Base-by-base conservation (phyloP, 2,888 invertebrate species). In the Drosophila aldrichi region DNA sequence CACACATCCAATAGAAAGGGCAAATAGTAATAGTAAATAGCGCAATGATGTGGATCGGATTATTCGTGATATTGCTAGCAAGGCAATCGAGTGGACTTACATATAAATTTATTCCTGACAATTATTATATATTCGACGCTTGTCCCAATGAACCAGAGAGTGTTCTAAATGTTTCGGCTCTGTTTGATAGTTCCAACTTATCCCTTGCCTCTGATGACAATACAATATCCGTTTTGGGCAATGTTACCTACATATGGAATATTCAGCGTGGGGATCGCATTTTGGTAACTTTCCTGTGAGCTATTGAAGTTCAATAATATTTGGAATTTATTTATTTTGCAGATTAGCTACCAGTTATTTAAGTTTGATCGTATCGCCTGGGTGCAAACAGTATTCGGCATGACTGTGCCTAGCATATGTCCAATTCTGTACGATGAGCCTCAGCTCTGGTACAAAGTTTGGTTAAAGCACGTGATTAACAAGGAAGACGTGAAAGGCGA, bases 341-440 rank as follows among this genome's bases (percentile, higher is more conserved):
- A 76, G 73, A 0, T 1, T 6, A 3, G 14, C 0, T 0, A 49
- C 0, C 9, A 3, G 4, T 0, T 52, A 2, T 43, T 10, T n/a
- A 64, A 49, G 1, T 59, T 57, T 41, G 62, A 76, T 7, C 52
- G 77, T 12, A 51, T 64, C 2, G 7, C 12, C 2, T 76, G 76
- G 77, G 22, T 77, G 25, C 22, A 46, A 6, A 38, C 38, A n/a
- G 16, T 16, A 16, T 38, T 38, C 16, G 7, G 38, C 38, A 38
- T 38, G 16, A 16, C 38, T 16, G 38, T 38, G 38, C 38, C 16
- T n/a, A 8, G 1, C 38, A 38, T 38, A 7, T 38, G 38, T 38
- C 38, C 38, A 2, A 7, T 38, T 38, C 2, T 38, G 7, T 38
- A 38, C n/a, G 46, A 77, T 4, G 5, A 22, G 9, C 12, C 41